These are phyloP conservation scores for Drosophila pseudoananassae DNA, from an alignment of 1,140 invertebrate species.

Conservation along the genomic window DNA sequence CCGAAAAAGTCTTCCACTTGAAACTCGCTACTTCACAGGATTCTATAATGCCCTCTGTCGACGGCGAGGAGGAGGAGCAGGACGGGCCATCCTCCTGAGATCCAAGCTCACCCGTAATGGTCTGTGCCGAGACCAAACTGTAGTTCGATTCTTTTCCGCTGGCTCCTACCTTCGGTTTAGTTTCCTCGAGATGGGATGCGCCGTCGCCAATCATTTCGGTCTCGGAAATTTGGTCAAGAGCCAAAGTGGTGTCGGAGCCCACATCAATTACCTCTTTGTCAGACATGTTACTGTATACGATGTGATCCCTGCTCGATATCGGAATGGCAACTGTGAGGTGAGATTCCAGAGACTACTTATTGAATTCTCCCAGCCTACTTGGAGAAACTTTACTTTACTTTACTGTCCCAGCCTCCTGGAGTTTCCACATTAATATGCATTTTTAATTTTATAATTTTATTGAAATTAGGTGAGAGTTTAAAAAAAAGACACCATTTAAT, in stretches of 20 bases:
- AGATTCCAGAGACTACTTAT: neutral
- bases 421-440: neutral
- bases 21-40: neutral
- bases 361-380: too few relatives aligned
- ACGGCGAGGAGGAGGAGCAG: too few relatives aligned
- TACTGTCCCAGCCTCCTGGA: too few relatives aligned
- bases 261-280: neutral
- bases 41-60: neutral
- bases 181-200: too few relatives aligned
- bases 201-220: neutral
- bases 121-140: too few relatives aligned
- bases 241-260: neutral
- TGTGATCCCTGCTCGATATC: neutral
- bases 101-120: too few relatives aligned
- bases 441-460: neutral
- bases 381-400: too few relatives aligned
- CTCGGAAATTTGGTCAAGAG: too few relatives aligned
- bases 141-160: too few relatives aligned
- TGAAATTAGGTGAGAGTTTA: neutral
- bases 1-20: slow-evolving; percentile 2
- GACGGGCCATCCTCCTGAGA: too few relatives aligned
- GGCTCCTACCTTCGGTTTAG: too few relatives aligned
- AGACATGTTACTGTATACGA: neutral
- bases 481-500: too few relatives aligned
- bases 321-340: neutral